Evolutionary conservation across 2,113 vertebrate species (phyloP), one percentile per base, ranked within the genome.

Genomic region (Pandion haliaetus): DNA sequence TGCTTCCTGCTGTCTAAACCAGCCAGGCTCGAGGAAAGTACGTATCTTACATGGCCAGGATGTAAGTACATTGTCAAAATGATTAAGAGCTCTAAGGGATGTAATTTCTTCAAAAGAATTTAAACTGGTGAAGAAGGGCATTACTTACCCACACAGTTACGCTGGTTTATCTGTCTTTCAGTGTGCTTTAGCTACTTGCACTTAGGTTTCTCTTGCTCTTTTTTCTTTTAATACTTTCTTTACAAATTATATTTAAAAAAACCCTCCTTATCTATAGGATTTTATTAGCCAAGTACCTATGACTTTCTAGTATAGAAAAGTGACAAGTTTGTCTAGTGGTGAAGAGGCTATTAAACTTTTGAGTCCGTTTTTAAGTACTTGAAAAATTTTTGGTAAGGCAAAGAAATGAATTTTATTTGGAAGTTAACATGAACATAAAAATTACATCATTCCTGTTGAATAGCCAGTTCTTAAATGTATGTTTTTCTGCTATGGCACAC

Each of bases 1-100:
- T 91, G 87, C 74, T 94, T 95, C 93, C 90, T 96, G 90, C 93
- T 92, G 66, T 73, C 81, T 77, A 69, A 93, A 86, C 58, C 55
- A 86, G 58, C 36, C 44, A 80, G 90, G 63, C 67, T 88, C 0
- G 0, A 86, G 62, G 29, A 86, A 90, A 47, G 62, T 73, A 17
- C 2, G 1, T 93, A 69, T 95, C 87, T 94, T 58, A 47, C 36
- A 31, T 77, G 71, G 28, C 67, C 79, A 88, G 87, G 95, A 90
- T 95, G 82, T 57, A 82, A 92, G 71, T 80, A n/a, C 34, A 3
- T 82, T 91, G 86, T 97, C 90, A 85, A 72, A 95, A 91, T 93
- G 69, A 86, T 90, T 78, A 71, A 88, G 79, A 66, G 72, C 80
- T 88, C 21, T 84, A 66, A 86, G 36, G 58, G 71, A 82, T 95